Evolutionary conservation across 1,140 invertebrate species (phyloP).

Genomic region (Littorina saxatilis): DNA sequence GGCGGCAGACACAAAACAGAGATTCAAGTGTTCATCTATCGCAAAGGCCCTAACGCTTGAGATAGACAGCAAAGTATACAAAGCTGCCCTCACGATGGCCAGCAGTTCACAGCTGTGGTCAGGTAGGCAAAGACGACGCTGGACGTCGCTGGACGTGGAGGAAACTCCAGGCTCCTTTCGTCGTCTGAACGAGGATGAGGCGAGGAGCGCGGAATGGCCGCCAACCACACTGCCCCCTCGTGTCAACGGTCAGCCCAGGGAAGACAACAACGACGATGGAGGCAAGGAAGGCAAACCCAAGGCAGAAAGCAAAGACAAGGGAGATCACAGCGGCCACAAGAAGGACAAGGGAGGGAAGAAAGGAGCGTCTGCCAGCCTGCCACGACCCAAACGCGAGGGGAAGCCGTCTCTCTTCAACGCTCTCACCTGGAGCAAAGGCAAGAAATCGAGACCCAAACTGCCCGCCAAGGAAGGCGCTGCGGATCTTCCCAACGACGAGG

Average conservation of each 20-base stretch:
- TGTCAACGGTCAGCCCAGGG: not conserved
- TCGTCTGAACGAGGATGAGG: slow-evolving; percentile 21
- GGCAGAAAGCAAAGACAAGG: not conserved
- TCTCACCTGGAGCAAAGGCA: slow-evolving; percentile 22
- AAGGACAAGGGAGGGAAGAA: not conserved
- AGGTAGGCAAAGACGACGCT: not conserved
- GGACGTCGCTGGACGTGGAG: slow-evolving; percentile 13
- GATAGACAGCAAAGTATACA: too few species aligned
- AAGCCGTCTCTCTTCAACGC: slow-evolving; percentile 11
- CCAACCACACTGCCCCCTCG: not conserved
- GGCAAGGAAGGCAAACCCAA: not conserved
- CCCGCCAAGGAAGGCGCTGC: not conserved
- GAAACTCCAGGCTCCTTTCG: slow-evolving; percentile 30
- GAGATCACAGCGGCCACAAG: not conserved
- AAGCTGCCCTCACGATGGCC: slow-evolving; percentile 1
- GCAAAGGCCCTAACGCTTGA: too few species aligned
- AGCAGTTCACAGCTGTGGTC: not conserved
- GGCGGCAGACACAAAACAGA: too few species aligned
- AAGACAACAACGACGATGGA: too few species aligned
- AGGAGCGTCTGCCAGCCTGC: slow-evolving; percentile 18
- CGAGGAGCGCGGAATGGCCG: not conserved
- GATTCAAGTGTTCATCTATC: too few species aligned
- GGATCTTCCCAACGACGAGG: not conserved
- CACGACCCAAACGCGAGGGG: slow-evolving; percentile 19
- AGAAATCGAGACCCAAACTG: not conserved